Evolutionary conservation across 2,797 vertebrate genomes (phyloP).

Genomic region (Nannoperca australis): DNA sequence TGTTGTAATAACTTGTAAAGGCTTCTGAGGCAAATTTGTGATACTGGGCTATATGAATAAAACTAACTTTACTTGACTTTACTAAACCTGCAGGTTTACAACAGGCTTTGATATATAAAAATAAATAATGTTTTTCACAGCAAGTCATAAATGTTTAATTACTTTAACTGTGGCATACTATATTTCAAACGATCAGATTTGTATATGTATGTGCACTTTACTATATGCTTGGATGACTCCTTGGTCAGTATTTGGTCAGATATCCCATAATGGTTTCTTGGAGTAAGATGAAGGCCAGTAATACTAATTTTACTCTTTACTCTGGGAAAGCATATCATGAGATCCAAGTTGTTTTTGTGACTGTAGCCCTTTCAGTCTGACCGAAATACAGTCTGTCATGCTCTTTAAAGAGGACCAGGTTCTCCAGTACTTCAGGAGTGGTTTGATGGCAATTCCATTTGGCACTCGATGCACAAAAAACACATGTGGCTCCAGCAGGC

Average conservation of each 20-base stretch:
- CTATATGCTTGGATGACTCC: background rate
- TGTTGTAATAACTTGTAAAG: background rate
- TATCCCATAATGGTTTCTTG: conserved; percentile 22
- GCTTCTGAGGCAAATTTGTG: background rate
- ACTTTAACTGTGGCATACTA: conserved; percentile 7
- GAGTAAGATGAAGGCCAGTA: conserved; percentile 24
- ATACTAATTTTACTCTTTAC: conserved; percentile 19
- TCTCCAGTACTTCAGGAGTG: conserved; percentile 20
- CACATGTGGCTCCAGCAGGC: conserved; percentile 52
- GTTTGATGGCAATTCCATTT: conserved; percentile 56
- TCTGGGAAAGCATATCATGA: conserved; percentile 21
- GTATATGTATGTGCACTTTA: conserved; percentile 1
- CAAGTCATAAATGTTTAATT: background rate
- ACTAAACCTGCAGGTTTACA: background rate
- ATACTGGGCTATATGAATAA: background rate
- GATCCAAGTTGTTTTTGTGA: conserved; percentile 30
- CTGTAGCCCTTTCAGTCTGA: conserved; percentile 12
- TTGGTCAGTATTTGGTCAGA: conserved; percentile 10
- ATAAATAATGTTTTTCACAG: background rate
- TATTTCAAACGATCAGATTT: conserved; percentile 12
- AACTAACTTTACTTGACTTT: background rate
- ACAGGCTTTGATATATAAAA: background rate
- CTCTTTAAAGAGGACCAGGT: conserved; percentile 44
- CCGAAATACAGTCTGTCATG: conserved; percentile 33
- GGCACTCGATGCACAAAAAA: conserved; percentile 40